These are phyloP conservation scores for Larimichthys polyactis DNA, from an alignment of 2,113 vertebrate genomes.

Conservation along the genomic window DNA sequence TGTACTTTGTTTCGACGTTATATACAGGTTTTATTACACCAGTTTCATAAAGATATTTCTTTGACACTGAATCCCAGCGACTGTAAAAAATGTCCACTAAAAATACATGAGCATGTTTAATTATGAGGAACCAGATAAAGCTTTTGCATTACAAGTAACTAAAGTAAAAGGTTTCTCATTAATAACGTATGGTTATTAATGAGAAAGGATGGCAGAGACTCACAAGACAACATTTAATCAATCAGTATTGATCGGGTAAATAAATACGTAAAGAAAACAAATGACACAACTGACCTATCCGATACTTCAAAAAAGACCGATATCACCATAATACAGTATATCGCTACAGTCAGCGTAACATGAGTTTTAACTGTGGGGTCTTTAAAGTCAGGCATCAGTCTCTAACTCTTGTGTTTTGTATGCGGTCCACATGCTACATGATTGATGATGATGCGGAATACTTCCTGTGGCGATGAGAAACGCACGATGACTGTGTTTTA, in stretches of 20 bases:
- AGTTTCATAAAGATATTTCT: not conserved
- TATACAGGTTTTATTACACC: not conserved
- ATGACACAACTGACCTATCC: not conserved
- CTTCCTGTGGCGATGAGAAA: slow-evolving; percentile 51
- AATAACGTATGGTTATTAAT: slow-evolving; percentile 1
- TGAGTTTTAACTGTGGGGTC: not conserved
- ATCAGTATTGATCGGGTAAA: not conserved
- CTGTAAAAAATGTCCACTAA: not conserved
- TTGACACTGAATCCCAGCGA: too few species aligned
- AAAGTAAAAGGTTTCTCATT: not conserved
- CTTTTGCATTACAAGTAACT: not conserved
- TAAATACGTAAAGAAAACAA: not conserved
- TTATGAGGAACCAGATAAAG: not conserved
- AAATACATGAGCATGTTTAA: not conserved
- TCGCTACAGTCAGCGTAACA: not conserved
- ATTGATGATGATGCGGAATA: slow-evolving; percentile 51
- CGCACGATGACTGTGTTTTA: slow-evolving; percentile 31
- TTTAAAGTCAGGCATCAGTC: not conserved
- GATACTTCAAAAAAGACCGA: not conserved
- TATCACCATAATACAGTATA: not conserved
- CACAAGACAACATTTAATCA: not conserved
- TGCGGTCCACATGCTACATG: slow-evolving; percentile 14
- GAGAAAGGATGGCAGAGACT: not conserved
- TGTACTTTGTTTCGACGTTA: too few species aligned
- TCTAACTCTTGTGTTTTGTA: not conserved